These are phyloP conservation scores for Hydrocynus forskahlii DNA, from an alignment of 2,797 vertebrate species.

Conservation along the genomic window DNA sequence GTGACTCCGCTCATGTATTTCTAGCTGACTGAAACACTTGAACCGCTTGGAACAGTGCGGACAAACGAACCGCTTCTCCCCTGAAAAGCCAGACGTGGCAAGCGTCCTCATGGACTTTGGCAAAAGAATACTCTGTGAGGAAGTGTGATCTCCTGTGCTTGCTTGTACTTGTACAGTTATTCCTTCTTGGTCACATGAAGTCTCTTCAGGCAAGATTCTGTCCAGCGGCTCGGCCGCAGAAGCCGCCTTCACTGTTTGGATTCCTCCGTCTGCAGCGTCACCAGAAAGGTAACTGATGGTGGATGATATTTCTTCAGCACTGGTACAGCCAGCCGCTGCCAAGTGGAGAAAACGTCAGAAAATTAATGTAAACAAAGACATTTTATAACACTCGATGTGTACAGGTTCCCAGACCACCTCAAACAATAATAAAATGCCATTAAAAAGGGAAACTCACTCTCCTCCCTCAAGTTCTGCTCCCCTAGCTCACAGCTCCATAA, in stretches of 20 bases:
- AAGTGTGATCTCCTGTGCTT: constrained; percentile 45
- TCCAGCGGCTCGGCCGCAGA: constrained; percentile 45
- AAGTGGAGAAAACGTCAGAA: not conserved
- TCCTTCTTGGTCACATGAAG: not conserved
- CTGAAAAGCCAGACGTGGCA: constrained; percentile 60
- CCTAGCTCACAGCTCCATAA: constrained; percentile 38
- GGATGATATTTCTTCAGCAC: constrained; percentile 10
- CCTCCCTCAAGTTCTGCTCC: constrained; percentile 43
- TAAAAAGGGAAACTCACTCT: constrained; percentile 62
- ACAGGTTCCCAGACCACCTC: too few relatives aligned
- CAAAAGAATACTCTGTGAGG: constrained; percentile 56
- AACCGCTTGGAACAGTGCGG: constrained; percentile 78
- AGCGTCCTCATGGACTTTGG: constrained; percentile 68
- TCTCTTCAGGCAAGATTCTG: constrained; percentile 33
- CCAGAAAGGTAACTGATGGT: not conserved
- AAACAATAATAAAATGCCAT: not conserved
- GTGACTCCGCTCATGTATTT: constrained; percentile 82
- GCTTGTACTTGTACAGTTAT: constrained; percentile 52
- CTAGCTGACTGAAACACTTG: constrained; percentile 79
- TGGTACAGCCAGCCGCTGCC: not conserved
- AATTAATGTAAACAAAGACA: not conserved
- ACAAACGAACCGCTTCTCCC: constrained; percentile 74
- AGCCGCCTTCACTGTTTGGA: not conserved
- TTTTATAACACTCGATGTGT: too few relatives aligned
- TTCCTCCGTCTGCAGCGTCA: not conserved